These are phyloP conservation scores for Myiothlypis coronata DNA, from an alignment of 2,797 vertebrate genomes.

Conservation along the genomic window DNA sequence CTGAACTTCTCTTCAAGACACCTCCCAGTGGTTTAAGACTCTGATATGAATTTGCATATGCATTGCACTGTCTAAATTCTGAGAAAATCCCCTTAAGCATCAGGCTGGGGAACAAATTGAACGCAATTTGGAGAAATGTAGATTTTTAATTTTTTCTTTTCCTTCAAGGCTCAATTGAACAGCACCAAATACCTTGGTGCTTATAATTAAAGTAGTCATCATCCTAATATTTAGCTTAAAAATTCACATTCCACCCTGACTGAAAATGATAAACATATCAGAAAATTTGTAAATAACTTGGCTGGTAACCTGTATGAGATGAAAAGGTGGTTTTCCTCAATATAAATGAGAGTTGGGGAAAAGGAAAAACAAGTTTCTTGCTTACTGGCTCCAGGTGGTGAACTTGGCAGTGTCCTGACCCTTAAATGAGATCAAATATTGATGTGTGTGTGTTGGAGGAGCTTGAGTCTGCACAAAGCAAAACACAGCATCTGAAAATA, in stretches of 20 bases:
- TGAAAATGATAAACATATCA: not conserved
- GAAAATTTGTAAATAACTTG: not conserved
- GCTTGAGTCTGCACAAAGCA: not conserved
- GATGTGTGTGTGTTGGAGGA: not conserved
- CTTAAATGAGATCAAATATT: not conserved
- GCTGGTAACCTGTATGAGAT: not conserved
- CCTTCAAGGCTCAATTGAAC: not conserved
- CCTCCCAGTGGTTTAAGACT: not conserved
- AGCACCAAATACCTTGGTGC: not conserved
- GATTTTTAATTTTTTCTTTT: not conserved
- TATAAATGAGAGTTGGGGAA: not conserved
- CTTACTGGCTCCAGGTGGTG: not conserved
- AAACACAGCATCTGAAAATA: not conserved
- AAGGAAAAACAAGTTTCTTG: not conserved
- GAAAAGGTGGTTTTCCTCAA: not conserved
- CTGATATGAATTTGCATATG: not conserved
- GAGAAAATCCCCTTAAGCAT: not conserved
- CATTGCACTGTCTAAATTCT: not conserved
- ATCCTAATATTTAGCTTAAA: not conserved
- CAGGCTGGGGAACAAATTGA: not conserved
- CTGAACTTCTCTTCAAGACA: not conserved
- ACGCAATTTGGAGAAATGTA: not conserved
- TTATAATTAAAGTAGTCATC: not conserved
- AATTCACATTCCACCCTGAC: not conserved
- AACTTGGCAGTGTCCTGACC: not conserved